Conservation (phyloP, 2,797 vertebrate species). For the Ibycter americanus region DNA sequence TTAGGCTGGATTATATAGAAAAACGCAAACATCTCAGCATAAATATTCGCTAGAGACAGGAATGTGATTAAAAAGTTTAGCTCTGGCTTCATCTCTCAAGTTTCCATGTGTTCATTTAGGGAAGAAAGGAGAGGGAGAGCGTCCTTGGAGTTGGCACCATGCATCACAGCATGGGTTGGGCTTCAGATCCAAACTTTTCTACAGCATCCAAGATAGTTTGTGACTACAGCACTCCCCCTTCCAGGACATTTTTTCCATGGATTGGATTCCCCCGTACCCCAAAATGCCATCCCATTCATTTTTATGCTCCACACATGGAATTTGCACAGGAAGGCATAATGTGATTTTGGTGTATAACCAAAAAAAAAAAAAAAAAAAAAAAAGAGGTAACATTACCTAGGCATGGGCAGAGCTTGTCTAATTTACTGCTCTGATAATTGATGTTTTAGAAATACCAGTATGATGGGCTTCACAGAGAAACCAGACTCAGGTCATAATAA, state of each 20-base stretch:
- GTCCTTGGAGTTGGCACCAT: not conserved
- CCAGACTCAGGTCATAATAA: not conserved
- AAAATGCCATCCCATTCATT: not conserved
- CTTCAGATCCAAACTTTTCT: not conserved
- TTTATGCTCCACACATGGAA: not conserved
- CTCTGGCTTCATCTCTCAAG: not conserved
- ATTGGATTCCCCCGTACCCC: accelerated
- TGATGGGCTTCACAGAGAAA: not conserved
- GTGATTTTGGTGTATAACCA: not conserved
- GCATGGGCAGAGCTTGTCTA: not conserved
- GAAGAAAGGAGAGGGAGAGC: not conserved
- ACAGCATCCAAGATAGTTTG: not conserved
- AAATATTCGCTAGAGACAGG: not conserved
- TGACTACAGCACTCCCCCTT: not conserved
- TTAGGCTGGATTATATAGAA: not conserved
- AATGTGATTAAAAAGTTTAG: not conserved
- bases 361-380: not conserved
- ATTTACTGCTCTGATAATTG: not conserved
- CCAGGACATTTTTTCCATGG: not conserved
- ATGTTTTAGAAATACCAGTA: not conserved
- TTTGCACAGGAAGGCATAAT: not conserved
- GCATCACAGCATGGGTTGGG: not conserved
- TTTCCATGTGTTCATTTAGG: not conserved
- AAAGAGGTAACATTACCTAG: not conserved
- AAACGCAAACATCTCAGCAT: not conserved